Percentiles rank a stretch among this genome's conserved stretches.
Evolutionary conservation across 2,888 invertebrate genomes (phyloP).

Genomic region (Luperina nickerlii): DNA sequence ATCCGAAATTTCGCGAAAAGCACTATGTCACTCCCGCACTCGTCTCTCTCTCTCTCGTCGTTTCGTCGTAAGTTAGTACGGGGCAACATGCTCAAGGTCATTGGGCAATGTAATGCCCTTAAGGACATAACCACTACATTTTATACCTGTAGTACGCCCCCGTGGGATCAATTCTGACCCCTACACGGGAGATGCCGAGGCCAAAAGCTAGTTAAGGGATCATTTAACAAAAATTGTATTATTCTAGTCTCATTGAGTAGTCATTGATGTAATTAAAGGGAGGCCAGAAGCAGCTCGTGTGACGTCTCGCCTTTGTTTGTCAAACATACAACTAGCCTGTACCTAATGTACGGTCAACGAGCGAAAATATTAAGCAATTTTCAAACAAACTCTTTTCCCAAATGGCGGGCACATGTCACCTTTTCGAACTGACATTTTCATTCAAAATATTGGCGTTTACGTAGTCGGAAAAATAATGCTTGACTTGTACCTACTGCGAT

Average conservation of each 20-base stretch:
- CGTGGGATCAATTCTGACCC: neutral
- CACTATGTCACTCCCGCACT: too few relatives aligned
- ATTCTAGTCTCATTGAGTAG: constrained; percentile 5
- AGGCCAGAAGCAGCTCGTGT: constrained; percentile 12
- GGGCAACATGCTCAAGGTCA: too few relatives aligned
- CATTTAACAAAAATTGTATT: neutral
- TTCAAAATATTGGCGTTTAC: constrained; percentile 1
- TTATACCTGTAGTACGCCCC: neutral
- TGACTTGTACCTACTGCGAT: neutral
- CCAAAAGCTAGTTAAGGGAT: too few relatives aligned
- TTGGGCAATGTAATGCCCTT: too few relatives aligned
- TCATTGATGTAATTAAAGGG: constrained; percentile 28
- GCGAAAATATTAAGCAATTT: neutral
- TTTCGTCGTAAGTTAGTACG: too few relatives aligned
- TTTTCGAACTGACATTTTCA: neutral
- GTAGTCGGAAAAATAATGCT: neutral
- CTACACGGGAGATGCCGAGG: neutral
- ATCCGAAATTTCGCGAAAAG: too few relatives aligned
- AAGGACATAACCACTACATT: neutral
- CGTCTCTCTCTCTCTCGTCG: too few relatives aligned
- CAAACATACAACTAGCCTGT: constrained; percentile 6
- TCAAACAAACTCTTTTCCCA: neutral
- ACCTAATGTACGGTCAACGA: neutral
- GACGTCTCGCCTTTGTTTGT: constrained; percentile 13
- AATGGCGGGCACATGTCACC: neutral